Conservation (phyloP, 2,113 vertebrate genomes). For the Hystrix brachyura region DNA sequence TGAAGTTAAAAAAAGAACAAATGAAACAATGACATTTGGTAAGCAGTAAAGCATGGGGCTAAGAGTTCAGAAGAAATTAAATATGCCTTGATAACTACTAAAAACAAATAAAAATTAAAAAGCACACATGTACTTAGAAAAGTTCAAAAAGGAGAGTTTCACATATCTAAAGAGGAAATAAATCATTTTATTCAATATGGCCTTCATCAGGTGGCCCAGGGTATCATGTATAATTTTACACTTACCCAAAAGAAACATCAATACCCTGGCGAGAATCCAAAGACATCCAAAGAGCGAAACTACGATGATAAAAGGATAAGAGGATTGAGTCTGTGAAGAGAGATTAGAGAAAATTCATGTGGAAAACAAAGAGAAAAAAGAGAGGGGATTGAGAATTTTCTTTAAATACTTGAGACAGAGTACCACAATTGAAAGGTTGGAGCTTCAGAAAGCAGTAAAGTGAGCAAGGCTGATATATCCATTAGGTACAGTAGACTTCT, state of each 20-base stretch:
- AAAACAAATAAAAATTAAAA: constrained; percentile 73
- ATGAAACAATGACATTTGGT: constrained; percentile 68
- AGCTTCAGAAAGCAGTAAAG: background rate
- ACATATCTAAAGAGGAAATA: constrained; percentile 69
- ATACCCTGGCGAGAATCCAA: constrained; percentile 73
- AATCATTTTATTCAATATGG: constrained; percentile 74
- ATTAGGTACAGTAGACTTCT: background rate
- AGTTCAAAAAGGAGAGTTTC: constrained; percentile 69
- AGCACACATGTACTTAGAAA: constrained; percentile 61
- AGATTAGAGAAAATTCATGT: constrained; percentile 72
- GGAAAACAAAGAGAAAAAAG: constrained; percentile 46
- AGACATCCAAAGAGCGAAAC: constrained; percentile 28
- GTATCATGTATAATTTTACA: constrained; percentile 66
- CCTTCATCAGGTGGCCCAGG: constrained; percentile 43
- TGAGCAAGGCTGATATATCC: background rate
- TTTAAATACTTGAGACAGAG: constrained; percentile 43
- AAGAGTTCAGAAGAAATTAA: constrained; percentile 82
- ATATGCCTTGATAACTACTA: constrained; percentile 68
- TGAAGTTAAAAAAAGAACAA: constrained; percentile 49
- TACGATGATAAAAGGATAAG: constrained; percentile 73
- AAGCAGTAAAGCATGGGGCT: constrained; percentile 63
- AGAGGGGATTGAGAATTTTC: background rate
- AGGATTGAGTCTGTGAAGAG: constrained; percentile 53
- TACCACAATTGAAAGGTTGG: background rate
- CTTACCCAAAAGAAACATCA: constrained; percentile 72